Conservation (phyloP, 2,888 invertebrate species). For the Apamea sordens region DNA sequence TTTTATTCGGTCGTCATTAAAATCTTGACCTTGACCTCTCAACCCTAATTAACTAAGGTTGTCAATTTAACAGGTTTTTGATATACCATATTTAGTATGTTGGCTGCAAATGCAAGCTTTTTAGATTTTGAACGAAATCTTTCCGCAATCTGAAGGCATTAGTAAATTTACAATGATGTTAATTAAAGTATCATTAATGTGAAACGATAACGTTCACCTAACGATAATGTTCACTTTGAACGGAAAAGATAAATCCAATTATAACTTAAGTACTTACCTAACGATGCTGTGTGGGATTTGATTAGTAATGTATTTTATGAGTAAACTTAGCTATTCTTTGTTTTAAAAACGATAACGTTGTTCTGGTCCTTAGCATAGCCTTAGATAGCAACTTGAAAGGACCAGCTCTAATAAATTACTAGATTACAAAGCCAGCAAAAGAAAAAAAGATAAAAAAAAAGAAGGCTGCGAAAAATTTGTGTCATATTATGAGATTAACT, state of each 20-base stretch:
- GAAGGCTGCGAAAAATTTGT: not conserved
- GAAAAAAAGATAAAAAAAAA: not conserved
- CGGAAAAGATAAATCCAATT: constrained; percentile 35
- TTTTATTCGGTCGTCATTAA: not conserved
- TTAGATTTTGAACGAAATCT: not conserved
- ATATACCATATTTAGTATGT: too few species aligned
- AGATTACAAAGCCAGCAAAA: not conserved
- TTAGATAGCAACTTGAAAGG: not conserved
- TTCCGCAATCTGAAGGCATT: not conserved
- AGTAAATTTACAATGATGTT: not conserved
- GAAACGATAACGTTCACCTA: constrained; percentile 25
- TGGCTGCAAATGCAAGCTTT: not conserved
- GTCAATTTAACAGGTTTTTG: not conserved
- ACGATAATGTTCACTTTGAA: too few species aligned
- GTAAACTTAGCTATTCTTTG: not conserved
- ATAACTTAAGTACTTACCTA: constrained; percentile 36
- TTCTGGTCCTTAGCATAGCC: not conserved
- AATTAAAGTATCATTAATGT: constrained; percentile 22
- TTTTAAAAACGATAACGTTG: constrained; percentile 1
- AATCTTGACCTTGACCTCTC: not conserved
- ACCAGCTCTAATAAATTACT: not conserved
- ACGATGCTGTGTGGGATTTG: constrained; percentile 11
- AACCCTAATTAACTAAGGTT: too few species aligned
- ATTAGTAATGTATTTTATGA: not conserved
- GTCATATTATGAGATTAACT: not conserved